These are phyloP conservation scores for Microhierax caerulescens DNA, from an alignment of 2,797 vertebrate species.

Conservation along the genomic window DNA sequence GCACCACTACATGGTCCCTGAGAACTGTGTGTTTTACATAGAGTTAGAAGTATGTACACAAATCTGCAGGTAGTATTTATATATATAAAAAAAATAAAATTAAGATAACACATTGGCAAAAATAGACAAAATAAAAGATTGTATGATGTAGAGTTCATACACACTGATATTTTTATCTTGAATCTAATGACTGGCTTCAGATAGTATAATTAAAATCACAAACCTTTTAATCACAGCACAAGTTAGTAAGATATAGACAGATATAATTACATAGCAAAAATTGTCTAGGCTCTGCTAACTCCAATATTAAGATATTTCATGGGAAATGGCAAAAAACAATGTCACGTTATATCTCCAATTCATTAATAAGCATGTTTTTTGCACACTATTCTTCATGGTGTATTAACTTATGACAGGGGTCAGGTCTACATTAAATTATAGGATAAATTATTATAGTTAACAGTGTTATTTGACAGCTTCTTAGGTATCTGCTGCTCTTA, in stretches of 20 bases:
- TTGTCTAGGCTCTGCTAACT: conserved; percentile 72
- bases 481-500: conserved; percentile 75
- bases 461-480: conserved; percentile 82
- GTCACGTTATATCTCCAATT: conserved; percentile 81
- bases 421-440: conserved; percentile 87
- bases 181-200: conserved; percentile 39
- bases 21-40: not conserved
- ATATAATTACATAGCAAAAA: conserved; percentile 72
- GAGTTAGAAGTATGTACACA: not conserved
- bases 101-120: not conserved
- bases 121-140: not conserved
- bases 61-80: not conserved
- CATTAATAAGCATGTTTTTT: conserved; percentile 84
- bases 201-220: conserved; percentile 71
- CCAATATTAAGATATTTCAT: conserved; percentile 84
- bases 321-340: conserved; percentile 82
- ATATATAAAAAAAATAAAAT: not conserved
- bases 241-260: conserved; percentile 69
- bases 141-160: not conserved
- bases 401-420: conserved; percentile 88
- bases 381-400: conserved; percentile 82
- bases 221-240: conserved; percentile 67
- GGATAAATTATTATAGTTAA: conserved; percentile 81
- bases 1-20: not conserved
- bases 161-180: conserved; percentile 1